phyloP scores from a whole-genome alignment of 1,140 invertebrate species.

The Chelonus insularis region DNA sequence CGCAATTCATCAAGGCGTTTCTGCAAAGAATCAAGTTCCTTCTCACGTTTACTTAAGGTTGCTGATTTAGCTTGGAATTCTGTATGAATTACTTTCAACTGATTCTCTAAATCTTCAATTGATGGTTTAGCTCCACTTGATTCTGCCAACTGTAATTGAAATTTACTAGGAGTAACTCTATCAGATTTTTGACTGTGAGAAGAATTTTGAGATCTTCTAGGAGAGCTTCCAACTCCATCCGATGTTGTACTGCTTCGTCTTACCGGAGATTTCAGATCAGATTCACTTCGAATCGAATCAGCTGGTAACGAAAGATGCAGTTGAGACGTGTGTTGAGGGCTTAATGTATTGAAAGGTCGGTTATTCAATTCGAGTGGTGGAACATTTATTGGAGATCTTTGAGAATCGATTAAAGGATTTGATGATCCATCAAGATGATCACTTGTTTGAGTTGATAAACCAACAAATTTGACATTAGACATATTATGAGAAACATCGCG shows the following conservation, averaged over 20 bases:
- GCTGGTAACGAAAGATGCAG: neutral
- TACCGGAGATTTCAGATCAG: conserved; percentile 12
- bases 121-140: conserved; percentile 5
- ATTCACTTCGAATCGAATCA: conserved; percentile 19
- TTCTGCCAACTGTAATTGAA: neutral
- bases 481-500: conserved; percentile 37
- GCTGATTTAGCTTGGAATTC: conserved; percentile 61
- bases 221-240: conserved; percentile 14
- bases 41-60: conserved; percentile 60
- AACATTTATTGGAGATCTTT: conserved; percentile 32
- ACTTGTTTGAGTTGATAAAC: conserved; percentile 5
- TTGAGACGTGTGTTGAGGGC: neutral
- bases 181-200: neutral
- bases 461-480: conserved; percentile 39
- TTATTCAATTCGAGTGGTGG: conserved; percentile 40
- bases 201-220: conserved; percentile 1
- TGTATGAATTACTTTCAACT: conserved; percentile 59
- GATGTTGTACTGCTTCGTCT: neutral
- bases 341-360: neutral
- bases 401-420: conserved; percentile 28
- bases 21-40: conserved; percentile 62
- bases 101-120: conserved; percentile 59
- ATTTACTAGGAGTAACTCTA: neutral
- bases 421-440: conserved; percentile 27
- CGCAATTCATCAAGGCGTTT: conserved; percentile 63